These are phyloP conservation scores for Platysteira castanea DNA, from an alignment of 2,113 vertebrate genomes.

Conservation along the genomic window DNA sequence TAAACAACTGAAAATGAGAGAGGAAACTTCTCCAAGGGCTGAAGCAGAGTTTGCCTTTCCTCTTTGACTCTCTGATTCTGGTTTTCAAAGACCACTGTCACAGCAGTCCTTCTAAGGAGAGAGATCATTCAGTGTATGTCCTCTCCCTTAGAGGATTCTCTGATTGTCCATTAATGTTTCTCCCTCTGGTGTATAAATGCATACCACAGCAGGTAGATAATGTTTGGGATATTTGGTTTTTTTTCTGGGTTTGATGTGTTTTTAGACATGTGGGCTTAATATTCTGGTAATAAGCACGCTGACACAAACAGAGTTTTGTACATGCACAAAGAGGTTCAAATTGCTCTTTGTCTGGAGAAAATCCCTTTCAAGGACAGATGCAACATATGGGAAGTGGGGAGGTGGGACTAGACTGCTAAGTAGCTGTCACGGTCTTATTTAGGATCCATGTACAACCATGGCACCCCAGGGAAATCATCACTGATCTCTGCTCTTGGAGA, in stretches of 20 bases:
- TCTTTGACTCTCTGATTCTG: neutral
- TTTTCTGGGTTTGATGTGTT: neutral
- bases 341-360: neutral
- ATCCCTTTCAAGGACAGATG: neutral
- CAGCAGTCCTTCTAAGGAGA: neutral
- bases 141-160: neutral
- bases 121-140: neutral
- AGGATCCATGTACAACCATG: neutral
- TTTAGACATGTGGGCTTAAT: neutral
- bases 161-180: neutral
- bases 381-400: neutral
- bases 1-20: neutral
- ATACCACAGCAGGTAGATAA: neutral
- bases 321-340: neutral
- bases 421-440: neutral
- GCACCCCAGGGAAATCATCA: neutral
- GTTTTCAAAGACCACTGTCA: slow-evolving; percentile 8
- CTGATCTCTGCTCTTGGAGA: neutral
- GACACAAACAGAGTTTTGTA: neutral
- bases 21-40: neutral
- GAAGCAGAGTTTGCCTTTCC: neutral
- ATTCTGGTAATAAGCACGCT: neutral
- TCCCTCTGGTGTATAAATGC: neutral
- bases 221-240: neutral
- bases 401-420: neutral